These are phyloP conservation scores for Sardina pilchardus DNA, from an alignment of 2,113 vertebrate genomes.

Conservation along the genomic window DNA sequence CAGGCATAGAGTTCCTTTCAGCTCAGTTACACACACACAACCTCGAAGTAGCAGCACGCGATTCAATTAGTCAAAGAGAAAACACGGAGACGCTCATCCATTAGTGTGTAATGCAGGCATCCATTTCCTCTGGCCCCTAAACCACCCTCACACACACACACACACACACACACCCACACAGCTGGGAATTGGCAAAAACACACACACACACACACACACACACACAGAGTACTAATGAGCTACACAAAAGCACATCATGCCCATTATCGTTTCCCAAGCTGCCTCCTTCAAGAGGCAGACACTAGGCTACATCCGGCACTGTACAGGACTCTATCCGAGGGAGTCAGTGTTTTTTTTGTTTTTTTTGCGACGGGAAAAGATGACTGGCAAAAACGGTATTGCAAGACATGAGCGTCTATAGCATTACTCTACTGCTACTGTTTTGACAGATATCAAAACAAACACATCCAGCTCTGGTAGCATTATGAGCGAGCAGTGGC, in stretches of 20 bases:
- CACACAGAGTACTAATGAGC: constrained; percentile 12
- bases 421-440: too few relatives aligned
- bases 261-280: neutral
- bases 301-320: neutral
- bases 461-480: too few relatives aligned
- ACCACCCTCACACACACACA: neutral
- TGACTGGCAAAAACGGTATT: too few relatives aligned
- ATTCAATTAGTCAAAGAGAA: constrained; percentile 7
- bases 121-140: neutral
- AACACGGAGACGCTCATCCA: neutral
- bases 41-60: neutral
- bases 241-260: neutral
- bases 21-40: neutral
- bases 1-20: neutral
- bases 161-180: neutral
- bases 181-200: neutral
- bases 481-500: too few relatives aligned
- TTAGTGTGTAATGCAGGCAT: neutral
- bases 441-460: too few relatives aligned
- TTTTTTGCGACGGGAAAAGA: too few relatives aligned
- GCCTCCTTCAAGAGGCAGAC: neutral
- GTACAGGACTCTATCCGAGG: too few relatives aligned
- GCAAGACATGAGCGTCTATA: too few relatives aligned
- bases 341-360: too few relatives aligned
- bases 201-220: neutral